Conservation (phyloP, 1,140 invertebrate genomes). For the Micrasema longulum region DNA sequence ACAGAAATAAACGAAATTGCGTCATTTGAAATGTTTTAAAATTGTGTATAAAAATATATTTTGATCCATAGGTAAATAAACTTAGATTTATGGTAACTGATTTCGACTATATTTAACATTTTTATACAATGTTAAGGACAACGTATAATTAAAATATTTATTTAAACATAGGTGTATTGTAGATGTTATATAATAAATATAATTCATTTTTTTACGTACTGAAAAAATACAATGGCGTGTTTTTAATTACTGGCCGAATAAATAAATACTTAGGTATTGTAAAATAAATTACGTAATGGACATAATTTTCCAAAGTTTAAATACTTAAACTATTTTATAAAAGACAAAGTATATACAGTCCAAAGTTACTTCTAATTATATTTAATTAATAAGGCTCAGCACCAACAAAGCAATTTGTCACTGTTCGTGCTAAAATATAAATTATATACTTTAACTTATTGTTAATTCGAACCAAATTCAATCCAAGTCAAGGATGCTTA, state of each 20-base stretch:
- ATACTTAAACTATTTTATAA: constrained; percentile 35
- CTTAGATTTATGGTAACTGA: constrained; percentile 44
- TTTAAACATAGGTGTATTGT: too few species aligned
- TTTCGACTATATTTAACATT: constrained; percentile 39
- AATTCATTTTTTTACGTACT: too few species aligned
- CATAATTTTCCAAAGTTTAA: constrained; percentile 22
- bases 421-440: constrained; percentile 45
- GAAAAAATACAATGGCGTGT: neutral
- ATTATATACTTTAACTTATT: constrained; percentile 45
- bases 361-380: constrained; percentile 41
- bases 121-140: neutral
- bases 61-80: too few species aligned
- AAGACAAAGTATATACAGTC: constrained; percentile 33
- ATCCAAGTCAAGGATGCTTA: constrained; percentile 53
- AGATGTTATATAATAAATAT: too few species aligned
- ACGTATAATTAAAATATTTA: neutral
- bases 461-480: constrained; percentile 46
- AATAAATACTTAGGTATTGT: constrained; percentile 32
- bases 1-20: too few species aligned
- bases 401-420: constrained; percentile 48
- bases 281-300: neutral
- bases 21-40: too few species aligned
- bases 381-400: constrained; percentile 45
- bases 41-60: too few species aligned
- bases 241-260: constrained; percentile 42